phyloP scores from a whole-genome alignment of 2,797 vertebrate species.

The Falco columbarius region DNA sequence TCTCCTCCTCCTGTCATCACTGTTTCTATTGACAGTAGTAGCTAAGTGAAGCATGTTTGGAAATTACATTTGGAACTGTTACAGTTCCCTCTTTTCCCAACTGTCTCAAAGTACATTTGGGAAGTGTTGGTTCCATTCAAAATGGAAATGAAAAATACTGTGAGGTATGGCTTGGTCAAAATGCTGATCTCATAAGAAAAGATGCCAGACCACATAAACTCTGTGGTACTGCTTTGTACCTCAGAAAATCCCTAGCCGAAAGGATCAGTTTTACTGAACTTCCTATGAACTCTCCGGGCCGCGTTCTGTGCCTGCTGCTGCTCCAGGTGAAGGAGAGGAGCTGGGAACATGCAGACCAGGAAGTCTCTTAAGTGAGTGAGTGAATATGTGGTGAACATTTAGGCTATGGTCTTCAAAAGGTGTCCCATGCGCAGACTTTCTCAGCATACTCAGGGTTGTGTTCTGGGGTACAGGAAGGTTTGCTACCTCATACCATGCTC shows the following conservation, averaged over 20 bases:
- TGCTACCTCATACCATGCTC: neutral
- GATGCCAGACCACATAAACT: neutral
- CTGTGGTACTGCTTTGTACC: neutral
- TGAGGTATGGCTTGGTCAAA: neutral
- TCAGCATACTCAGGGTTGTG: neutral
- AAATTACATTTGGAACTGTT: neutral
- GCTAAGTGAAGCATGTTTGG: neutral
- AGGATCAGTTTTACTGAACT: neutral
- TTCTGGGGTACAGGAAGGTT: neutral
- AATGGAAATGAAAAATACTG: neutral
- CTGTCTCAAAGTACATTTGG: neutral
- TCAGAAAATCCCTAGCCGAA: neutral
- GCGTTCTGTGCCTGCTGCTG: neutral
- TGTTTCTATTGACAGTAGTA: neutral
- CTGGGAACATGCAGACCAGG: neutral
- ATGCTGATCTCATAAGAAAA: neutral
- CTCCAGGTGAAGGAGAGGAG: neutral
- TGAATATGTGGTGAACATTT: neutral
- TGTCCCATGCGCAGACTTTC: accelerated
- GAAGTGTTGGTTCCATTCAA: neutral
- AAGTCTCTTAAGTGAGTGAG: neutral
- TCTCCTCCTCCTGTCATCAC: neutral
- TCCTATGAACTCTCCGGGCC: neutral
- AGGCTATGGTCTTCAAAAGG: neutral
- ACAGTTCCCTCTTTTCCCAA: neutral